Evolutionary conservation across 2,888 invertebrate species (phyloP).

Genomic region (Digitonthophagus gazella): DNA sequence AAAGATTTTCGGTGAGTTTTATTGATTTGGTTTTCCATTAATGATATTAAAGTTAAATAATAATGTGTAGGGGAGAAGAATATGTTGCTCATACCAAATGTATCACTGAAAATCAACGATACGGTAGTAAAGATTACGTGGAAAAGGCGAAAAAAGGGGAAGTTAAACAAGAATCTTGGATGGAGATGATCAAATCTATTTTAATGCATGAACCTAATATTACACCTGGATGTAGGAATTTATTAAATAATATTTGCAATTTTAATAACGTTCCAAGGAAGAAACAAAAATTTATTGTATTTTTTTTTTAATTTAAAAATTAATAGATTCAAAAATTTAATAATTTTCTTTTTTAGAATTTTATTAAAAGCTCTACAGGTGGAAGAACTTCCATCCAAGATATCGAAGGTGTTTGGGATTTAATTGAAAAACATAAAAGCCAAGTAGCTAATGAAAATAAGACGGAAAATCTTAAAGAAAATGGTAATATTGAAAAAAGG

Average conservation of each 20-base stretch:
- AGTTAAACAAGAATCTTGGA: constrained; percentile 83
- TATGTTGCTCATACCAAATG: constrained; percentile 82
- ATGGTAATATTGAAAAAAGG: constrained; percentile 13
- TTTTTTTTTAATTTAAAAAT: constrained; percentile 24
- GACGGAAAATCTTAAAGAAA: constrained; percentile 2
- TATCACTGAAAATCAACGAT: constrained; percentile 82
- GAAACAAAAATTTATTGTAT: constrained; percentile 71
- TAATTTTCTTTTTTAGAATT: constrained; percentile 55
- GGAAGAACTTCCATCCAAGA: constrained; percentile 57
- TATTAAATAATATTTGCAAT: constrained; percentile 67
- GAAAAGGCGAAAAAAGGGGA: constrained; percentile 78
- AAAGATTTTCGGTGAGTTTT: constrained; percentile 76
- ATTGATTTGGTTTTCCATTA: constrained; percentile 13
- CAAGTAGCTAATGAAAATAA: neutral
- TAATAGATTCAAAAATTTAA: constrained; percentile 18
- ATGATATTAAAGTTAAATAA: constrained; percentile 22
- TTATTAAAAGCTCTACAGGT: constrained; percentile 63
- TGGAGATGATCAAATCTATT: constrained; percentile 67
- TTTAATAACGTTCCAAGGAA: constrained; percentile 81
- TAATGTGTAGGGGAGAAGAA: constrained; percentile 64
- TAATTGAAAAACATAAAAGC: constrained; percentile 45
- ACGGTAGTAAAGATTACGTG: constrained; percentile 76
- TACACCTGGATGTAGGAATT: constrained; percentile 57
- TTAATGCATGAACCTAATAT: constrained; percentile 59
- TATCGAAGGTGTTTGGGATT: constrained; percentile 68